These are phyloP conservation scores for Siderastrea siderea DNA, from an alignment of 92 coral and sea anemone species.

Conservation along the genomic window DNA sequence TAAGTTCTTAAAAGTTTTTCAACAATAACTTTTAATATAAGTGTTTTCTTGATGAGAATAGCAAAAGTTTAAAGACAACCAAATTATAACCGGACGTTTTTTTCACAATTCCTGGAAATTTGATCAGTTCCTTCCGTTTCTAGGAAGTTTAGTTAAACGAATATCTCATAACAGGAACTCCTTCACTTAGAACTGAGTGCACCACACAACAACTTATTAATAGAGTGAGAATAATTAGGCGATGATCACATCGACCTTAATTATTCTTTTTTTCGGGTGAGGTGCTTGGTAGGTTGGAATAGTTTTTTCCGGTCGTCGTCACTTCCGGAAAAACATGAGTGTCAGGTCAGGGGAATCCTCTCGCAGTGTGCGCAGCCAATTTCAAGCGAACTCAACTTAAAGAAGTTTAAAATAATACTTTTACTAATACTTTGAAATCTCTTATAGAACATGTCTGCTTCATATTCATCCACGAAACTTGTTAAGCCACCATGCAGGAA, in stretches of 20 bases:
- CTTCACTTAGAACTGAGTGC: no score
- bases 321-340: background rate
- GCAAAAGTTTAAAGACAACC: background rate
- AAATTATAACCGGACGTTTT: background rate
- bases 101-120: background rate
- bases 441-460: background rate
- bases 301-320: background rate
- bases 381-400: background rate
- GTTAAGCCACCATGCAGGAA: slow-evolving; percentile 1
- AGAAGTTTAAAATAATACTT: background rate
- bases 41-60: no score
- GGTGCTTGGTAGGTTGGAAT: background rate
- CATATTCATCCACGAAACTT: background rate
- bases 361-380: background rate
- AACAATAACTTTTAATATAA: no score
- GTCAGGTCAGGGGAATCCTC: background rate
- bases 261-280: background rate
- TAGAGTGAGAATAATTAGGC: background rate
- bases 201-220: no score
- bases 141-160: no score
- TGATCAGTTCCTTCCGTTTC: background rate
- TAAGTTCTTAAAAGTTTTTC: no score
- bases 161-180: no score
- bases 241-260: no score
- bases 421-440: background rate